Base-by-base conservation (phyloP, 92 coral and sea anemone species). In the Actinostola sp. region DNA sequence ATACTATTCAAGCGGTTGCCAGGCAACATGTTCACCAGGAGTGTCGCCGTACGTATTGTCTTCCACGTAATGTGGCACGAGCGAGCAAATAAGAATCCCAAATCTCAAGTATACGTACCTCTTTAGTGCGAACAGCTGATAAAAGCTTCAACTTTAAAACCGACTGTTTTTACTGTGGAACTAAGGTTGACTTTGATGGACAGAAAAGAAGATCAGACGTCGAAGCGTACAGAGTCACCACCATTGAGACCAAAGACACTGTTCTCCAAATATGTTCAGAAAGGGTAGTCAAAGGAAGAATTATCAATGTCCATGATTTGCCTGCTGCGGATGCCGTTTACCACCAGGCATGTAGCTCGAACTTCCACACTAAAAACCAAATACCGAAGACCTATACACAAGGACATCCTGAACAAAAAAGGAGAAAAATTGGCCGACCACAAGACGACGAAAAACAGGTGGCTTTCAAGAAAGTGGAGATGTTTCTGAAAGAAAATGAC, bases 81-180 rank as follows among this genome's bases (percentile, higher is more conserved):
- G n/a, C n/a, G n/a, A n/a, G n/a, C n/a, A n/a, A n/a, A n/a, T n/a
- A n/a, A n/a, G n/a, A n/a, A n/a, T n/a, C n/a, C n/a, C n/a, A n/a
- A n/a, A n/a, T n/a, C n/a, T n/a, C n/a, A n/a, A n/a, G n/a, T n/a
- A n/a, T n/a, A n/a, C n/a, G n/a, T n/a, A n/a, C n/a, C n/a, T n/a
- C n/a, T n/a, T n/a, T n/a, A n/a, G n/a, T n/a, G n/a, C n/a, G n/a
- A n/a, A n/a, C n/a, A n/a, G n/a, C n/a, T n/a, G n/a, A n/a, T n/a
- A n/a, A n/a, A n/a, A 7, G 45, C 14, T 75, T 82, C 54, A 30
- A 63, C 49, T 84, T 84, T 49, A 70, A 70, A 51, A 45, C 49
- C n/a, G 78, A 63, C 62, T 83, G 83, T 34, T 77, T 75, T 53
- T 75, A 62, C 30, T 79, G 82, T 42, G 84, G 86, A 13, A 78